Evolutionary conservation across 1,140 invertebrate species (phyloP), one percentile per base, ranked within the genome.

Genomic region (Schlechtendalia chinensis): DNA sequence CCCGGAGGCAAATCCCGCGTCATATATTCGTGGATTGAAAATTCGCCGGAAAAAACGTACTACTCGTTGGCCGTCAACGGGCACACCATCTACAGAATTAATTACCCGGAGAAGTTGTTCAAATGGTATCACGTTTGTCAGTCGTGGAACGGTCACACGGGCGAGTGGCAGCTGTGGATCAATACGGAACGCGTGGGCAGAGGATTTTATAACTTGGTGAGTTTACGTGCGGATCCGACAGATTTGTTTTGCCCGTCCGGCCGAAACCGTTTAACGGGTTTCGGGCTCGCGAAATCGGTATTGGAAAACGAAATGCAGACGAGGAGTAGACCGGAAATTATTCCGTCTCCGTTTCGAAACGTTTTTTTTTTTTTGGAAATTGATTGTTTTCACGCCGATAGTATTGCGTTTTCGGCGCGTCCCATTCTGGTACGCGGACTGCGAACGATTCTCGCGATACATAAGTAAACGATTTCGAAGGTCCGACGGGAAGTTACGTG

Each of bases 111-210:
- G 71, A 89, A 91, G 83, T 86, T 93, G 82, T 91, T 93, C 86
- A 89, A 91, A 85, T 94, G 93, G 93, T 94, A 94, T 86, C 93
- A 94, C 85, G 90, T 91, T 17, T 94, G 93, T 84, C 91, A 93
- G 83, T 93, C 92, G 77, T 94, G 93, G 93, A 94, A 94, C 85
- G 92, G 92, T 39, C 91, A 90, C 83, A 93, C 92, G 16, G 93
- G 93, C 61, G 93, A 94, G 86, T 94, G 93, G 93, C 93, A 94
- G 86, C 90, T 94, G 77, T 94, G 93, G 92, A 90, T 94, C 63
- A 93, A 94, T 85, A 90, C 91, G 39, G 93, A 94, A 84, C 88
- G 93, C 82, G 92, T 94, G 32, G 93, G 93, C 81, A 88, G 93
- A 84, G 93, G 93, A 75, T 94, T 93, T 86, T 91, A 94, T 86